Evolutionary conservation across 2,113 vertebrate genomes (phyloP).

Genomic region (Proteles cristata): DNA sequence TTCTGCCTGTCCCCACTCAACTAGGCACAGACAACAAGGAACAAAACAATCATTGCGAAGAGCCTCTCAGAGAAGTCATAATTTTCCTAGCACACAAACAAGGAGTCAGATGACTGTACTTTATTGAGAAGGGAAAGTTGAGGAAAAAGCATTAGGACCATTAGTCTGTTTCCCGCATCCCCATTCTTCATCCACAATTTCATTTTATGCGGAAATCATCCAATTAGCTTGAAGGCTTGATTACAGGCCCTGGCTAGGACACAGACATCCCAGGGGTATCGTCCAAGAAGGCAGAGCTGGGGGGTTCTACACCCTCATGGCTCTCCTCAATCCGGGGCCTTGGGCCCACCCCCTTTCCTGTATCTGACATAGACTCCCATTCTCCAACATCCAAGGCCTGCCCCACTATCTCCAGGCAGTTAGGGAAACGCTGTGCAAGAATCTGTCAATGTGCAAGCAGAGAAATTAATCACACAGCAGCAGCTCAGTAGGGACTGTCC

Average conservation of each 20-base stretch:
- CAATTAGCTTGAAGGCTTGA: slow-evolving; percentile 30
- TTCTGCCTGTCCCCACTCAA: background rate
- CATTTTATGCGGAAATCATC: slow-evolving; percentile 49
- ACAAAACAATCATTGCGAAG: background rate
- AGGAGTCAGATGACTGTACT: slow-evolving; percentile 56
- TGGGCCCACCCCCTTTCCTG: background rate
- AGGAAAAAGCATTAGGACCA: slow-evolving; percentile 36
- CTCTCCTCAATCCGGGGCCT: background rate
- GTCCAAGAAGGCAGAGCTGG: background rate
- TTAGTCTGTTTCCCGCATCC: slow-evolving; percentile 59
- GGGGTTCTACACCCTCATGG: background rate
- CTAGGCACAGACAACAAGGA: background rate
- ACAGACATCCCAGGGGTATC: background rate
- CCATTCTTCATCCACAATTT: slow-evolving; percentile 56
- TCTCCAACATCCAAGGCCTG: background rate
- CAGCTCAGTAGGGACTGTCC: background rate
- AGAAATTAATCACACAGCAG: slow-evolving; percentile 4
- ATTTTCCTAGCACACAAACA: slow-evolving; percentile 49
- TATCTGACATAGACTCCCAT: background rate
- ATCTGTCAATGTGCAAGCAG: background rate
- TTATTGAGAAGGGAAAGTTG: slow-evolving; percentile 40
- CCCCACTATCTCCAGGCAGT: background rate
- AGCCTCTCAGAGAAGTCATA: slow-evolving; percentile 45
- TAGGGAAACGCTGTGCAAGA: background rate
- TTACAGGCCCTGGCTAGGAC: background rate